Evolutionary conservation across 2,888 invertebrate genomes (phyloP).

Genomic region (Mellilla xanthometata): DNA sequence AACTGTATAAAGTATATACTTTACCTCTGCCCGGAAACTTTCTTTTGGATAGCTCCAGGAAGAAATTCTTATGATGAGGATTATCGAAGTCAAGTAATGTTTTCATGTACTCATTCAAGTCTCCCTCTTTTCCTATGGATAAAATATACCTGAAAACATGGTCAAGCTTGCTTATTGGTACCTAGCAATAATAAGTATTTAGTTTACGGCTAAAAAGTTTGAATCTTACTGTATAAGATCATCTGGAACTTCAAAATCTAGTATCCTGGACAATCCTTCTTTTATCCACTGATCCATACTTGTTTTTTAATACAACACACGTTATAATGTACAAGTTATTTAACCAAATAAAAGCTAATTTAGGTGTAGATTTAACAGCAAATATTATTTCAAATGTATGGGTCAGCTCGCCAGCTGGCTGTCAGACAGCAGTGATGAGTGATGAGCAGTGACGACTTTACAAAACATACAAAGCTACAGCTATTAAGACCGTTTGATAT

Average conservation of each 20-base stretch:
- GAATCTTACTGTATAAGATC: slow-evolving; percentile 87
- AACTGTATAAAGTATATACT: too few species aligned
- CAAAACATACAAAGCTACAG: too few species aligned
- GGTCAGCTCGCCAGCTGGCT: too few species aligned
- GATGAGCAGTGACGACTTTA: too few species aligned
- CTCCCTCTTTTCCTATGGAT: slow-evolving; percentile 86
- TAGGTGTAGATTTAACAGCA: too few species aligned
- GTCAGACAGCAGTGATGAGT: too few species aligned
- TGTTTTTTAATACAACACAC: too few species aligned
- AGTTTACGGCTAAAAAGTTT: too few species aligned
- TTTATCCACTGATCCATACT: slow-evolving; percentile 86
- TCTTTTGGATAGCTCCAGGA: slow-evolving; percentile 82
- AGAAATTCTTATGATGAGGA: slow-evolving; percentile 85
- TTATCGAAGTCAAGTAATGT: slow-evolving; percentile 87
- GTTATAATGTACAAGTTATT: too few species aligned
- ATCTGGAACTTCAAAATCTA: slow-evolving; percentile 86
- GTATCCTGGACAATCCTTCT: slow-evolving; percentile 84
- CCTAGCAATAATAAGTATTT: not conserved
- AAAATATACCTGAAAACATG: slow-evolving; percentile 85
- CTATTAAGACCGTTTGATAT: too few species aligned
- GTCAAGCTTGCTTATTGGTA: not conserved
- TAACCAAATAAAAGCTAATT: too few species aligned
- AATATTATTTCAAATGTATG: too few species aligned
- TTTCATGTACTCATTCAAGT: slow-evolving; percentile 90
- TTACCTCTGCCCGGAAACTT: slow-evolving; percentile 72